Evolutionary conservation across 2,797 vertebrate species (phyloP).

Genomic region (Gorsachius magnificus): DNA sequence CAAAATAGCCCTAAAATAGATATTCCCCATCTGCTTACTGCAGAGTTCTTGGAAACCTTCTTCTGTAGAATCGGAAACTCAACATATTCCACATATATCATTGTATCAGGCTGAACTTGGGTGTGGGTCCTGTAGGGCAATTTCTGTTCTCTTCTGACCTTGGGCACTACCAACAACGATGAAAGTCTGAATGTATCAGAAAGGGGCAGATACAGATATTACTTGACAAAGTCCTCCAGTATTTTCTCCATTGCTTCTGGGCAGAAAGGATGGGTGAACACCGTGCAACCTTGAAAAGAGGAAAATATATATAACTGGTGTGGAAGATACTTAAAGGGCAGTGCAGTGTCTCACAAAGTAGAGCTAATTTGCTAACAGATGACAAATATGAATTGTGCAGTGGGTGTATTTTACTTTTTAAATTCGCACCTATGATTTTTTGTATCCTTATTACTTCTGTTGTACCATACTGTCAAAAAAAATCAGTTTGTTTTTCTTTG

Average conservation of each 20-base stretch:
- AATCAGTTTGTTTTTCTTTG: neutral
- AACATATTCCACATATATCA: neutral
- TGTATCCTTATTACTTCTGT: neutral
- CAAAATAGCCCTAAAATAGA: neutral
- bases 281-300: neutral
- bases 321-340: neutral
- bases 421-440: neutral
- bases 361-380: neutral
- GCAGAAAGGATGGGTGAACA: neutral
- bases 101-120: neutral
- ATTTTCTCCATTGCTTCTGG: neutral
- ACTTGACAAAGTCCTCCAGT: neutral
- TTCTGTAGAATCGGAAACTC: neutral
- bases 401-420: neutral
- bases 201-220: neutral
- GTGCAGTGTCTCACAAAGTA: neutral
- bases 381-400: neutral
- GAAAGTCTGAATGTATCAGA: neutral
- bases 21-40: neutral
- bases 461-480: neutral
- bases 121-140: neutral
- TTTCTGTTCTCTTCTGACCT: neutral
- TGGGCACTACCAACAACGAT: neutral
- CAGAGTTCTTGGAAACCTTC: neutral
- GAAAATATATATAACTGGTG: neutral